Base-by-base conservation (phyloP, 2,113 vertebrate genomes). In the Passer domesticus region DNA sequence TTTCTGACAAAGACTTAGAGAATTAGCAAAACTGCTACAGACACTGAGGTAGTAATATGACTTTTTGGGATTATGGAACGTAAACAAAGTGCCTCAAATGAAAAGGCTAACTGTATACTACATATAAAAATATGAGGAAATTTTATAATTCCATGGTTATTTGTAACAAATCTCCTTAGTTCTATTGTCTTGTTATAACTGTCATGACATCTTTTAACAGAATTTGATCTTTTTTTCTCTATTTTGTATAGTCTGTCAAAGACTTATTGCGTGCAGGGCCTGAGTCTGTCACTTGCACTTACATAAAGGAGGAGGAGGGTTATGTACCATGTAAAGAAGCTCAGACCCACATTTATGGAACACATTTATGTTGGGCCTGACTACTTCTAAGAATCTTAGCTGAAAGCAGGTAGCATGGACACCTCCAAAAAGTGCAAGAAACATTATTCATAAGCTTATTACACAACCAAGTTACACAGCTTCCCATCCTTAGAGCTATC, bases 11-110 rank as follows among this genome's bases (percentile, higher is more conserved):
- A 59, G 47, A 47, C 33, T 66, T 75, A 44, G 22, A 83, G 20
- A 90, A 83, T 58, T 70, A 79, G 43, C 28, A 91, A 87, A 91
- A 80, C 21, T 67, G 86, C 52, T 44, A 62, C 11, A 82, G 28
- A 76, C 12, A 66, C 19, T 50, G 27, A 88, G 72, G 78, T 79
- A 97, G 96, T 97, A 97, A 97, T 97, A 96, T 96, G 95, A 97
- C 96, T 97, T 97, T 95, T 91, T 81, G 81, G 77, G 70, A 83
- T 89, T 74, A 89, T 87, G 90, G 62, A 89, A 92, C 23, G 55
- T n/a, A 91, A 95, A 94, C 56, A 91, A 95, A 60, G 16, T 80
- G 68, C 82, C 53, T 87, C 80, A 88, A 84, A 95, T 3, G 6
- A 92, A 95, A 95, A 96, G 33, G 16, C 37, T 90, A 89, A 60